Evolutionary conservation across 2,113 vertebrate genomes (phyloP).

Genomic region (Actenoides hombroni): DNA sequence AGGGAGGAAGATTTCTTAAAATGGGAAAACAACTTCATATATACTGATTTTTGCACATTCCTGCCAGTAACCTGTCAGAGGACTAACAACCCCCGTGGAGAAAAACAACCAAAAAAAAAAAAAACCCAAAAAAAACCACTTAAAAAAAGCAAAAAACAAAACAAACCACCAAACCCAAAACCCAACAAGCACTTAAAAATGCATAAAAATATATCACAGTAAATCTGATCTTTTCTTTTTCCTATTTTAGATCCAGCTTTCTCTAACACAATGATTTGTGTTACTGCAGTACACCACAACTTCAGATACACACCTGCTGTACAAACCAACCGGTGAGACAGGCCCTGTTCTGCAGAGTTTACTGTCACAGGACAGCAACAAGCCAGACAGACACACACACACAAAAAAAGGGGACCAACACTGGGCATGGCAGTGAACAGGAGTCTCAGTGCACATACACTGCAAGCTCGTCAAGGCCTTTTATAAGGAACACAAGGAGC

Average conservation of each 20-base stretch:
- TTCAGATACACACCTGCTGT: constrained; percentile 11
- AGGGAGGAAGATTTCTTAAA: background rate
- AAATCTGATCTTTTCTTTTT: background rate
- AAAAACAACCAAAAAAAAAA: too few relatives aligned
- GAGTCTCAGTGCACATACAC: background rate
- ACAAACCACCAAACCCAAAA: background rate
- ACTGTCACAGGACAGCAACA: background rate
- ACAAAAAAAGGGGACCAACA: background rate
- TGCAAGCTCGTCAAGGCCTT: constrained; percentile 28
- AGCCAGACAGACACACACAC: background rate
- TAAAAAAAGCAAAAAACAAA: background rate
- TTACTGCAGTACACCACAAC: background rate
- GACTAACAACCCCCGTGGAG: background rate
- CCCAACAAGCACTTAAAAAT: background rate
- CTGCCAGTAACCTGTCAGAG: background rate
- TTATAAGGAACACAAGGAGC: constrained; percentile 41
- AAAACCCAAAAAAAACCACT: background rate
- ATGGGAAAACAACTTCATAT: background rate
- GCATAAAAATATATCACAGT: background rate
- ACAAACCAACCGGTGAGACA: background rate
- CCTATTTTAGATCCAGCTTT: background rate
- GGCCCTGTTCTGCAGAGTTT: background rate
- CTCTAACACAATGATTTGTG: background rate
- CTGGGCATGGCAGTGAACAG: background rate
- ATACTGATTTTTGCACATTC: background rate